These are phyloP conservation scores for Pilophorus perplexus DNA, from an alignment of 2,888 invertebrate genomes.

Conservation along the genomic window DNA sequence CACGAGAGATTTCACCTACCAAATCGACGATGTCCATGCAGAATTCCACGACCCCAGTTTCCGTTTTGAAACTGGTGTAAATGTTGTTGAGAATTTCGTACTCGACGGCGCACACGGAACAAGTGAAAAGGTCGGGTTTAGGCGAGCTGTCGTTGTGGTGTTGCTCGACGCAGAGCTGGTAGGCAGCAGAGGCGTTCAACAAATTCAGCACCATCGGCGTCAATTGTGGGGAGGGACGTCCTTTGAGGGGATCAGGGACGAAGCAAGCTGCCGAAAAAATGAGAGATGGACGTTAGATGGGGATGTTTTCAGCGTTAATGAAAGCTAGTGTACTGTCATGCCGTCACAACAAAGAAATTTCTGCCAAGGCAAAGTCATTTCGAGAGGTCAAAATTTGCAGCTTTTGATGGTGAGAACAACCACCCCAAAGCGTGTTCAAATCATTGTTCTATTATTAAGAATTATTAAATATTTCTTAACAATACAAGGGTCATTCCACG, in stretches of 20 bases:
- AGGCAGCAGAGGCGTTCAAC: slow-evolving; percentile 30
- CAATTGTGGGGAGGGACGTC: slow-evolving; percentile 30
- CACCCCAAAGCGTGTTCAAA: too few species aligned
- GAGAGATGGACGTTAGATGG: too few species aligned
- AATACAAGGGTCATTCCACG: too few species aligned
- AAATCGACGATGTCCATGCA: slow-evolving; percentile 69
- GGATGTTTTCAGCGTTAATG: too few species aligned
- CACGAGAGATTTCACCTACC: slow-evolving; percentile 54
- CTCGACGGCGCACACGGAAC: slow-evolving; percentile 57
- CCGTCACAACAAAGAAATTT: too few species aligned
- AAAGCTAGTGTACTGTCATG: too few species aligned
- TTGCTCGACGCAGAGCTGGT: slow-evolving; percentile 44
- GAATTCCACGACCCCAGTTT: slow-evolving; percentile 60
- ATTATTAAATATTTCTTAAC: too few species aligned
- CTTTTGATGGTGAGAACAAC: too few species aligned
- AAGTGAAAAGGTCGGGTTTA: slow-evolving; percentile 51
- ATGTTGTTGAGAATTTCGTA: slow-evolving; percentile 60
- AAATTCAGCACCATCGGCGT: slow-evolving; percentile 24
- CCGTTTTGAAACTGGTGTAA: slow-evolving; percentile 60
- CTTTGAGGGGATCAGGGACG: background rate
- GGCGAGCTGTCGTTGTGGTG: slow-evolving; percentile 52
- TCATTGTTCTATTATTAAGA: too few species aligned
- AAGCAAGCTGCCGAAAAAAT: slow-evolving; percentile 46
- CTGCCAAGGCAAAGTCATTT: too few species aligned
- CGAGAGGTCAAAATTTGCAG: too few species aligned